Evolutionary conservation across 2,113 vertebrate species (phyloP).

Genomic region (Cariama cristata): DNA sequence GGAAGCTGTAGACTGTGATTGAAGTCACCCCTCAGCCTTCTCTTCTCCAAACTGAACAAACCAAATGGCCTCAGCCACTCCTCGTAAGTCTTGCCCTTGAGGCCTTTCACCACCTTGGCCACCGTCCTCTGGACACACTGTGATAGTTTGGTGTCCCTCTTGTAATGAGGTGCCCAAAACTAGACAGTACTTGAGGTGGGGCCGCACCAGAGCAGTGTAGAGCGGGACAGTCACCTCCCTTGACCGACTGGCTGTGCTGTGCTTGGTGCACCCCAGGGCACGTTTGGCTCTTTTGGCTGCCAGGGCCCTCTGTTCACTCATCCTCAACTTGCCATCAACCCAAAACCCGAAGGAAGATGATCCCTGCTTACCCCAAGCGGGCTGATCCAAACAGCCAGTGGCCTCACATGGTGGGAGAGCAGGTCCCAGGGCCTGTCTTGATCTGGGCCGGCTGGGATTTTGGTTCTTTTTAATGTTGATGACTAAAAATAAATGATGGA

Average conservation of each 20-base stretch:
- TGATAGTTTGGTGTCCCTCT: too few relatives aligned
- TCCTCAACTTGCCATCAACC: not conserved
- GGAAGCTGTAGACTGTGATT: not conserved
- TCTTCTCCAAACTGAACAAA: not conserved
- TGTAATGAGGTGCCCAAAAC: not conserved
- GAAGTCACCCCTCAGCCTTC: not conserved
- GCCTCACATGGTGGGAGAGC: not conserved
- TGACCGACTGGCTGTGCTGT: not conserved
- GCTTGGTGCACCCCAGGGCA: not conserved
- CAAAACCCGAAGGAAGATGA: not conserved
- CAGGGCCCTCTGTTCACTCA: not conserved
- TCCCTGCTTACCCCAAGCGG: rapidly evolving
- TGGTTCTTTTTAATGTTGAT: not conserved
- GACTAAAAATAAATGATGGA: not conserved
- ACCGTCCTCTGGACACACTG: not conserved
- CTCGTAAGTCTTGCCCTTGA: not conserved
- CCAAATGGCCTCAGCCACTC: not conserved
- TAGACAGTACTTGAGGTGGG: not conserved
- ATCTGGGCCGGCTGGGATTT: not conserved
- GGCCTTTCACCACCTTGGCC: not conserved
- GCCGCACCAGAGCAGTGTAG: rapidly evolving
- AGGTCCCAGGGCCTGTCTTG: not conserved
- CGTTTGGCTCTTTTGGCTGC: not conserved
- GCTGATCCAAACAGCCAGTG: not conserved
- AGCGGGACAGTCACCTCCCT: not conserved